Conservation (phyloP, 1,140 invertebrate species). For the Plutomurus gul region DNA sequence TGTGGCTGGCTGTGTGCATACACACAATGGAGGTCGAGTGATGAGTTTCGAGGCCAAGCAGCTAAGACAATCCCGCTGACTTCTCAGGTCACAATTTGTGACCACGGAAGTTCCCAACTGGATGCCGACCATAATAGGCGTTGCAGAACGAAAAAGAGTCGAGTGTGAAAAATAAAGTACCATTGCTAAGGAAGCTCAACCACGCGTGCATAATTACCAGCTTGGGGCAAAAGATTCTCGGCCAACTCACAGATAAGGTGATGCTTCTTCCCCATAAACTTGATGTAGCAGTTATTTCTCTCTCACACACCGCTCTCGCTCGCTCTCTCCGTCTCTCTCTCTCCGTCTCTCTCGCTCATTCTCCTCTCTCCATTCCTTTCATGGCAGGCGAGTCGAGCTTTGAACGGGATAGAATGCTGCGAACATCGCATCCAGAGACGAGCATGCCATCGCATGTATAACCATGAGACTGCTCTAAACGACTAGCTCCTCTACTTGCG, state of each 20-base stretch:
- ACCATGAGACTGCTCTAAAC: no score
- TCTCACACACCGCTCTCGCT: background rate
- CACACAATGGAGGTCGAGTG: background rate
- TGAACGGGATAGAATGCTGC: background rate
- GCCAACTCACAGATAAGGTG: conserved; percentile 31
- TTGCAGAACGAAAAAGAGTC: conserved; percentile 44
- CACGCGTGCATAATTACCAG: conserved; percentile 54
- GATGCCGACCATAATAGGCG: conserved; percentile 19
- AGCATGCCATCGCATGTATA: background rate
- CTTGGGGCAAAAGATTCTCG: conserved; percentile 45
- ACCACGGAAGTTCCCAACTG: background rate
- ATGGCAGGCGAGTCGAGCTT: background rate
- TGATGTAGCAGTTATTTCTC: conserved; percentile 31
- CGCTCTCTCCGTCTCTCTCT: background rate
- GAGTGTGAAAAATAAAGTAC: conserved; percentile 53
- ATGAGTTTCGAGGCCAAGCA: background rate
- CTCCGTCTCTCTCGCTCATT: background rate
- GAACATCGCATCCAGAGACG: background rate
- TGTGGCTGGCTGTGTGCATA: no score
- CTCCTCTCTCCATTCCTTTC: background rate
- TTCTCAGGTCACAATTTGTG: conserved; percentile 28
- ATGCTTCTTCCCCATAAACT: conserved; percentile 33
- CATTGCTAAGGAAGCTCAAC: conserved; percentile 42
- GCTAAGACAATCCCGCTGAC: background rate
- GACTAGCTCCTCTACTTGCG: background rate